Percentiles rank a stretch among this genome's conserved stretches.
These are phyloP conservation scores for Dreissena rostriformis DNA, from an alignment of 1,140 invertebrate genomes.

Conservation along the genomic window DNA sequence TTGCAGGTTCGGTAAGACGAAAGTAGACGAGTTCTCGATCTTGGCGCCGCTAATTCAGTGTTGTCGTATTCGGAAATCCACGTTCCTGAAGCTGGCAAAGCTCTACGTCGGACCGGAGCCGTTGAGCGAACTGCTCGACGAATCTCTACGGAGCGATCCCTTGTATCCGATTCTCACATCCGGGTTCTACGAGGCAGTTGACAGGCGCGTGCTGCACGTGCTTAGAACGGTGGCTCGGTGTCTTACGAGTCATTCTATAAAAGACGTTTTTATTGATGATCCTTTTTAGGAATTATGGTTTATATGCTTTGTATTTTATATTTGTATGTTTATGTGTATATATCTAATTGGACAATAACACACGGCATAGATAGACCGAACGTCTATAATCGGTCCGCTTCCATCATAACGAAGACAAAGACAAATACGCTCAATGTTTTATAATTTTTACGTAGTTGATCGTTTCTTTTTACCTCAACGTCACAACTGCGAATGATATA, in stretches of 20 bases:
- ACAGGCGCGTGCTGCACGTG: slow-evolving; percentile 25
- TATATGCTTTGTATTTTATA: too few relatives aligned
- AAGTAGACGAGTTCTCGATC: slow-evolving; percentile 30
- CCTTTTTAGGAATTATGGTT: neutral
- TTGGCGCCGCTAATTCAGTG: slow-evolving; percentile 33
- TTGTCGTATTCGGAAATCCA: slow-evolving; percentile 40
- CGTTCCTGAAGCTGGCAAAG: slow-evolving; percentile 25
- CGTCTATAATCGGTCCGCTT: too few relatives aligned
- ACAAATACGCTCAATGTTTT: too few relatives aligned
- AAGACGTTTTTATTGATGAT: neutral
- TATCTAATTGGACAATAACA: too few relatives aligned
- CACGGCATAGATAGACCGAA: too few relatives aligned
- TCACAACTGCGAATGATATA: too few relatives aligned
- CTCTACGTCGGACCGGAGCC: slow-evolving; percentile 42
- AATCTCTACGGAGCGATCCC: slow-evolving; percentile 26
- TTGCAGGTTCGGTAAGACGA: slow-evolving; percentile 41
- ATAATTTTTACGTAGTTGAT: too few relatives aligned
- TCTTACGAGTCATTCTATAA: neutral
- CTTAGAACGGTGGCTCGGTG: slow-evolving; percentile 27
- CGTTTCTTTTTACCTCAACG: too few relatives aligned
- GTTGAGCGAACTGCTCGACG: slow-evolving; percentile 25
- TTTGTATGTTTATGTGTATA: too few relatives aligned
- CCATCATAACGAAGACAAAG: too few relatives aligned
- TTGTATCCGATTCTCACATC: slow-evolving; percentile 34
- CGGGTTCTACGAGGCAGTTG: slow-evolving; percentile 23